phyloP scores from a whole-genome alignment of 2,113 vertebrate genomes.

The Gobius niger region DNA sequence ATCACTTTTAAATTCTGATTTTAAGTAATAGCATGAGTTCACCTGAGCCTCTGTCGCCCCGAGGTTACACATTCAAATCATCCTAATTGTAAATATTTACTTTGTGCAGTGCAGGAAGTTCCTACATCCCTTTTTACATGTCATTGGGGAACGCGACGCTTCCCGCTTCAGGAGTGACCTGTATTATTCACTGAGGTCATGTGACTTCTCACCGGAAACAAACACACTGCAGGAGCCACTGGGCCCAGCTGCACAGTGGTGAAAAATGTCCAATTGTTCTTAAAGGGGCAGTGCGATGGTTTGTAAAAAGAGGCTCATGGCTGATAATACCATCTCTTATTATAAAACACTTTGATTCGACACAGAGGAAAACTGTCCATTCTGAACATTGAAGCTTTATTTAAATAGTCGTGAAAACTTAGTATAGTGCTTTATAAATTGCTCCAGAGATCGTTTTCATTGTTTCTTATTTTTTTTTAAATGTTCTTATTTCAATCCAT shows the following conservation, averaged over 20 bases:
- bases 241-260: not conserved
- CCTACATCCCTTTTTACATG: slow-evolving; percentile 27
- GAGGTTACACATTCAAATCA: not conserved
- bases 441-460: no score
- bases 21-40: no score
- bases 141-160: slow-evolving; percentile 38
- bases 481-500: no score
- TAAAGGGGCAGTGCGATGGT: not conserved
- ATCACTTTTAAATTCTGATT: no score
- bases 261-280: not conserved
- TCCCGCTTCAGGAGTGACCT: slow-evolving; percentile 47
- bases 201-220: slow-evolving; percentile 32
- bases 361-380: not conserved
- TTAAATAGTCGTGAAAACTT: no score
- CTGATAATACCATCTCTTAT: no score
- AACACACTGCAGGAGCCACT: slow-evolving; percentile 14
- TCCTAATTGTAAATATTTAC: not conserved
- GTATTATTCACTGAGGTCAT: slow-evolving; percentile 39
- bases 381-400: no score
- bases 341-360: no score
- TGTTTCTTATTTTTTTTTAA: no score
- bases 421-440: no score
- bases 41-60: no score
- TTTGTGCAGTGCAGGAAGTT: slow-evolving; percentile 14
- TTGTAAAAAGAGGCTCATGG: not conserved